Base-by-base conservation (phyloP, 2,888 invertebrate genomes). In the Drosophila cognata region DNA sequence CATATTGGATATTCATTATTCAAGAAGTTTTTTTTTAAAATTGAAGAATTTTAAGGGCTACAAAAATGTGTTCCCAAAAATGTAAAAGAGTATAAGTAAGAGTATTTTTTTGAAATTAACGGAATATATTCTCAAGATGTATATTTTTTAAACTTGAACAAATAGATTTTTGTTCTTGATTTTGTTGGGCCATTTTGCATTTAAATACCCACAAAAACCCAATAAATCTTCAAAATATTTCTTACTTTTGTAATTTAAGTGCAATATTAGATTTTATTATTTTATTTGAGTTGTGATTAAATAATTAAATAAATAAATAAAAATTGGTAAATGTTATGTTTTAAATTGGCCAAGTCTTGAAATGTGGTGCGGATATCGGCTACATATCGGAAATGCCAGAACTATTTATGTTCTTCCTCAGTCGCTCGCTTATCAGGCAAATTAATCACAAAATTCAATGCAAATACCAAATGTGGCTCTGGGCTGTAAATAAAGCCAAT, bases 401-500 rank as follows among this genome's bases (percentile, higher is more conserved):
- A 57, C 66, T 55, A 31, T 57, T 46, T 21, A 51, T 25, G 33
- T 28, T 48, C 46, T 6, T 18, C 18, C 8, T 16, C 60, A 35
- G 41, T 38, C 63, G 51, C 55, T 51, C 29, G 51, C 76, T 88
- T 86, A 90, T 88, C 90, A 75, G 57, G 36, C 64, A 74, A 83
- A 81, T 79, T 86, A 86, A 90, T 90, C 89, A 83, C 64, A 66
- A 66, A 73, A 78, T 75, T 88, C 84, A 90, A 84, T 79, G 84
- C 89, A 84, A 84, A 88, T 84, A 84, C 67, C 72, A 57, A 70
- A 72, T 62, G 62, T 61, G 78, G 56, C 65, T 73, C 65, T 72
- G 56, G 73, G 75, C 74, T 79, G 81, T 85, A 89, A 87, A 85
- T 73, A 88, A 88, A 88, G 82, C 79, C 83, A 75, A 90, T 86